Base-by-base conservation (phyloP, 2,797 vertebrate species). In the Cetoscarus ocellatus region DNA sequence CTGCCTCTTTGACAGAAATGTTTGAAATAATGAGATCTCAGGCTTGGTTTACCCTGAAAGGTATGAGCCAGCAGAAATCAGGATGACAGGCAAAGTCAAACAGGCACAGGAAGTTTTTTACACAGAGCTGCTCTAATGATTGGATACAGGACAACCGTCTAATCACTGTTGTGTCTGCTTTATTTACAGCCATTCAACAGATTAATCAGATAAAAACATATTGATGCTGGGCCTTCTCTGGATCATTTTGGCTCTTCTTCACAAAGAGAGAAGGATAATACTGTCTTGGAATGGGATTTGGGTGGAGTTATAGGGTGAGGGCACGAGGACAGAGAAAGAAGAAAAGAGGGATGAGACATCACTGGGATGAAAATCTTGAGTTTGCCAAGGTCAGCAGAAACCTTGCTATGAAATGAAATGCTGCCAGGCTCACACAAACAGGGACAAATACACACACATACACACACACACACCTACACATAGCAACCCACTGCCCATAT, bases 341-440 rank as follows among this genome's bases (percentile, higher is more conserved):
- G 68, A 61, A 43, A 60, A 64, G 70, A 42, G 67, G 72, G 72
- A 75, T 66, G 72, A 89, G 77, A 86, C 70, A 65, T 79, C 73
- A 8, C 54, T 61, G 73, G 76, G 75, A 85, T 75, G 79, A 78
- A 27, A 86, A 85, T 81, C 75, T 74, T 39, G 69, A 67, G 77
- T 73, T 59, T 86, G 84, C 84, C 82, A 89, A 92, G 90, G 90
- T 91, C 91, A 92, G 90, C 87, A 90, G 77, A 79, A 83, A 77
- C 70, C 84, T 79, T 70, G 14, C 61, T 68, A 79, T 80, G 75
- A 79, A 84, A 88, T 79, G 75, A 83, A 85, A 81, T 11, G 8
- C 72, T 63, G 61, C 77, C 80, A 84, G 70, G 73, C 61, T 55
- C 49, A 69, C 67, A 67, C 47, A 63, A 27, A 55, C 66, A 75